phyloP scores from a whole-genome alignment of 2,797 vertebrate species.

The Menidia menidia region DNA sequence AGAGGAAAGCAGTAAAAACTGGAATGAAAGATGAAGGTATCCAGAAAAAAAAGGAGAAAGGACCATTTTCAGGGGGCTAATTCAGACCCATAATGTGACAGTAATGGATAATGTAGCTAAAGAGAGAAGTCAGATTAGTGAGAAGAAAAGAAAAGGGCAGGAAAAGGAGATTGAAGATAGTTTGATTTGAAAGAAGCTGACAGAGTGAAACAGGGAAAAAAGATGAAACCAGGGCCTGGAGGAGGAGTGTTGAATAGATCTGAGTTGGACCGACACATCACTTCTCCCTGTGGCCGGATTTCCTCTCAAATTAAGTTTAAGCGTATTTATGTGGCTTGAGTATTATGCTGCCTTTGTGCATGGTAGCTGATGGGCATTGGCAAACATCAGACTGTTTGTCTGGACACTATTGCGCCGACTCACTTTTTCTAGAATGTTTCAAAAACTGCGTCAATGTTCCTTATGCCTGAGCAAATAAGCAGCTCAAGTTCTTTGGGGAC shows the following conservation, averaged over 20 bases:
- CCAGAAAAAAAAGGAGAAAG: slow-evolving; percentile 3
- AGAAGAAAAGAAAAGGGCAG: slow-evolving; percentile 17
- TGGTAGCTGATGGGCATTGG: slow-evolving; percentile 11
- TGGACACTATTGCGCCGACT: slow-evolving; percentile 13
- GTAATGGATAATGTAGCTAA: slow-evolving; percentile 53
- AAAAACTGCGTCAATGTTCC: slow-evolving; percentile 32
- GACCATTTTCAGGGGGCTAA: slow-evolving; percentile 26
- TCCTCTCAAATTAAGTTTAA: slow-evolving; percentile 53
- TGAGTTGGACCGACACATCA: slow-evolving; percentile 62
- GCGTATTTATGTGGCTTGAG: slow-evolving; percentile 25
- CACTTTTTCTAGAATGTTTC: slow-evolving; percentile 29
- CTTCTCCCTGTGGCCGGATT: slow-evolving; percentile 59
- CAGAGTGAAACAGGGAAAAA: slow-evolving; percentile 39
- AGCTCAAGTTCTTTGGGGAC: slow-evolving; percentile 55
- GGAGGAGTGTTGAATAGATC: slow-evolving; percentile 47
- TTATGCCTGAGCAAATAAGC: slow-evolving; percentile 49
- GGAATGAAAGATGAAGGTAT: slow-evolving; percentile 19
- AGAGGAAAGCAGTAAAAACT: slow-evolving; percentile 21
- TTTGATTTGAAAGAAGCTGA: slow-evolving; percentile 51
- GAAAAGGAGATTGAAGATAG: slow-evolving; percentile 27
- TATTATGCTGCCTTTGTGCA: slow-evolving; percentile 45
- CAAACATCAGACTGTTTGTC: slow-evolving; percentile 22
- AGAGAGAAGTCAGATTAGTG: slow-evolving; percentile 47
- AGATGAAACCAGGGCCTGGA: slow-evolving; percentile 28
- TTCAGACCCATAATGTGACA: slow-evolving; percentile 34